These are phyloP conservation scores for Linyphia triangularis DNA, from an alignment of 2,888 invertebrate genomes.

Conservation along the genomic window DNA sequence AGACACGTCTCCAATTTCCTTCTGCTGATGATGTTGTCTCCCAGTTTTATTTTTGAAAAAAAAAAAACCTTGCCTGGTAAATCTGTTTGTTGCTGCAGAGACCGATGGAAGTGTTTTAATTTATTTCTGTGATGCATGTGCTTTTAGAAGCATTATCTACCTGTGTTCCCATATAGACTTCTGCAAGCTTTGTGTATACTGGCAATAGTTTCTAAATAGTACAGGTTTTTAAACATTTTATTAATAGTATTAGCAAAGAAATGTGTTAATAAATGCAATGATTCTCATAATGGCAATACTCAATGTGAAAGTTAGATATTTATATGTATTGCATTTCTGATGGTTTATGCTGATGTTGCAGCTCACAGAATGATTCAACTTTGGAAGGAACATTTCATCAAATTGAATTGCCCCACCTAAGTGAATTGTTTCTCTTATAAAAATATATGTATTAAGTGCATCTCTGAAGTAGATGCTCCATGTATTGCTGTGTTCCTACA, in stretches of 20 bases:
- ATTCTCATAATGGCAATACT: constrained; percentile 70
- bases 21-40: not conserved
- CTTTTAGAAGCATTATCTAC: constrained; percentile 57
- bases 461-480: not conserved
- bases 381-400: not conserved
- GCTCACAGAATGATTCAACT: not conserved
- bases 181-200: constrained; percentile 60
- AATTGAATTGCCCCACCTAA: not conserved
- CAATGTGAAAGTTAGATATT: constrained; percentile 55
- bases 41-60: too few species aligned
- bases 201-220: constrained; percentile 50
- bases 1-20: not conserved
- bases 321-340: constrained; percentile 26
- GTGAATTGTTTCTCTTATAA: not conserved
- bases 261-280: constrained; percentile 54
- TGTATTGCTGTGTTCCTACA: constrained; percentile 53
- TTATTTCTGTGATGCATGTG: constrained; percentile 72
- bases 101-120: constrained; percentile 27
- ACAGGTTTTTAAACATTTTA: constrained; percentile 52
- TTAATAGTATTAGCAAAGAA: constrained; percentile 61
- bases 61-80: constrained; percentile 60
- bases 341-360: constrained; percentile 48
- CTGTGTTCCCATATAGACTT: constrained; percentile 55
- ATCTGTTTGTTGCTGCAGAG: constrained; percentile 5
- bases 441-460: not conserved